Evolutionary conservation across 2,888 invertebrate genomes (phyloP).

Genomic region (Watsonalla binaria): DNA sequence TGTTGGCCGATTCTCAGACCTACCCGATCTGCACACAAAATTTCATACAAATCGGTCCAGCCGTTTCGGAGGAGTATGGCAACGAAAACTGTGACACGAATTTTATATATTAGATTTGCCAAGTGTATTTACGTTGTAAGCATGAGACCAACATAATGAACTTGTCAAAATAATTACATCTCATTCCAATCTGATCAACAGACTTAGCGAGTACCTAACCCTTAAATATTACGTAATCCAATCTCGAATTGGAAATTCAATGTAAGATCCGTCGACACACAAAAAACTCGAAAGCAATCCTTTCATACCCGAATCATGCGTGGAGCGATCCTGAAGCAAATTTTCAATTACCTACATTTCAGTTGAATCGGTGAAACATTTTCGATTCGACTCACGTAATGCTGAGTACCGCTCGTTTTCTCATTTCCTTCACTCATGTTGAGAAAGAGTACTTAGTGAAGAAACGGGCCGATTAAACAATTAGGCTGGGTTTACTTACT

Average conservation of each 20-base stretch:
- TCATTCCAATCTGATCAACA: no score
- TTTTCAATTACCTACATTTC: conserved; percentile 6
- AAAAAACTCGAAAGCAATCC: neutral
- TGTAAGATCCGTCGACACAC: neutral
- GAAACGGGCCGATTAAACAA: conserved; percentile 21
- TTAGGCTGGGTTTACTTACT: conserved; percentile 22
- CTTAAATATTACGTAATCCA: neutral
- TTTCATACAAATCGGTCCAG: no score
- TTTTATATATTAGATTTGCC: no score
- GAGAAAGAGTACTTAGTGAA: conserved; percentile 6
- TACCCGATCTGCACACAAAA: no score
- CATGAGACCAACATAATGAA: no score
- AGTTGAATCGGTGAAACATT: conserved; percentile 6
- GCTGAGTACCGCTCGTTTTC: conserved; percentile 14
- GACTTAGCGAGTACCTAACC: no score
- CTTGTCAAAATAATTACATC: no score
- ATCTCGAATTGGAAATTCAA: neutral
- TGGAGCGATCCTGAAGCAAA: conserved; percentile 1
- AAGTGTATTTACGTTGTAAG: no score
- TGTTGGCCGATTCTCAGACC: no score
- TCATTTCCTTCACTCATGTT: conserved; percentile 17
- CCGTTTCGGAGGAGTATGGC: no score
- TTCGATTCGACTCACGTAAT: conserved; percentile 17
- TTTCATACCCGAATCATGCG: conserved; percentile 2
- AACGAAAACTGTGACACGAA: no score